Base-by-base conservation (phyloP, 1,140 invertebrate species). In the Zaprionus gabonicus region DNA sequence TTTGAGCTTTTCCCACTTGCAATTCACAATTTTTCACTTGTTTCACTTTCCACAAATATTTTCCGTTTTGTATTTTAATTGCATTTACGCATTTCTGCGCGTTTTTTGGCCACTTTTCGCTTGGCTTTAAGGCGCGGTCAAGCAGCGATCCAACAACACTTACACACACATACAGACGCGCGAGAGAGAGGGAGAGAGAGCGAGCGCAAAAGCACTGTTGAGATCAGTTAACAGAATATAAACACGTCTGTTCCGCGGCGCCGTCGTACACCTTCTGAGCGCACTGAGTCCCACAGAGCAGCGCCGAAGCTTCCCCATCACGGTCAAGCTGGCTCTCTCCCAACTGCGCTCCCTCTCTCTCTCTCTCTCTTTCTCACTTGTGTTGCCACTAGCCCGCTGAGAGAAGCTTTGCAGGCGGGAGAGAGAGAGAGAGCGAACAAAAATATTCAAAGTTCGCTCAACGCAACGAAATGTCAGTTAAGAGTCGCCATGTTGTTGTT, bases 51-150 rank as follows among this genome's bases (percentile, higher is more conserved):
- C 15, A 41, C 38, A n/a, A 23, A 36, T 17, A 34, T 63, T 64
- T 78, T 56, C 15, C 10, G 12, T 58, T 58, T 20, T 23, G 4
- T 23, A 20, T 38, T 13, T 58, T 58, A 27, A 28, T n/a, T 34
- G 13, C 31, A 57, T 65, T 65, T 44, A 67, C 64, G 65, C 65
- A 51, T 65, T 66, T 57, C 15, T 49, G 28, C 27, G n/a, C 34
- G n/a, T 41, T 12, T 69, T 46, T 56, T 38, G 63, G 27, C 20
- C 72, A 76, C 85, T 90, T 67, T 76, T 65, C 51, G 51, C 70
- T 71, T 74, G 72, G 73, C 53, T 85, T 91, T 90, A 91, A 90
- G 85, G 85, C 86, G 85, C 85, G 85, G 85, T 91, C 85, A 83
- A 68, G 38, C 34, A 63, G 66, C 70, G 81, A 84, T 84, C 78